A percentile compares a stretch with the other conserved stretches of the same genome.
These are phyloP conservation scores for Oryzias curvinotus DNA, from an alignment of 2,113 vertebrate genomes.

Conservation along the genomic window DNA sequence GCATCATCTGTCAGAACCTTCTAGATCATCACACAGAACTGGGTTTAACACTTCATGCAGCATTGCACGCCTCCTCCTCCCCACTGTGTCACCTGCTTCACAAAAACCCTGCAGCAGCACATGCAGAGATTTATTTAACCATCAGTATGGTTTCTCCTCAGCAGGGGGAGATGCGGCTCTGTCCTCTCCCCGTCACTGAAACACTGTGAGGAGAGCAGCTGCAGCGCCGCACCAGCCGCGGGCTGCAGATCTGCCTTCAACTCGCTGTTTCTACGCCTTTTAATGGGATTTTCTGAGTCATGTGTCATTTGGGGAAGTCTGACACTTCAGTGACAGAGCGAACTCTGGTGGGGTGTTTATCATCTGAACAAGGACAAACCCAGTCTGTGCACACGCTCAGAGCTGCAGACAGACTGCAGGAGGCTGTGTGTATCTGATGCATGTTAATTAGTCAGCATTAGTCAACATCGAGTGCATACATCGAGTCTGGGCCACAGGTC, in stretches of 20 bases:
- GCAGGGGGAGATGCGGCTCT: slow-evolving; percentile 69
- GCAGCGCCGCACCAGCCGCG: slow-evolving; percentile 16
- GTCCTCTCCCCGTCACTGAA: slow-evolving; percentile 16
- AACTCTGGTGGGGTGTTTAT: slow-evolving; percentile 34
- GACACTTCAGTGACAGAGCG: slow-evolving; percentile 39
- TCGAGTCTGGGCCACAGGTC: slow-evolving; percentile 3
- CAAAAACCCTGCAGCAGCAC: neutral
- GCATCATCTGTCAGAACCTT: no score
- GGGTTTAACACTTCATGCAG: no score
- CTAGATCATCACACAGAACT: no score
- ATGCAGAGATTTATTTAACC: slow-evolving; percentile 20
- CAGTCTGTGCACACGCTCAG: neutral
- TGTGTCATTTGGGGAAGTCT: slow-evolving; percentile 38
- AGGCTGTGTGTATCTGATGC: neutral
- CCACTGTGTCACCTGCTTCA: no score
- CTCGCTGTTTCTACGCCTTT: slow-evolving; percentile 47
- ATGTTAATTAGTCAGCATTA: neutral
- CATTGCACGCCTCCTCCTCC: no score
- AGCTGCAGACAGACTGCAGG: neutral
- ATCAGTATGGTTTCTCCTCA: slow-evolving; percentile 55
- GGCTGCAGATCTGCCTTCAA: slow-evolving; percentile 50
- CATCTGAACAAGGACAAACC: slow-evolving; percentile 37
- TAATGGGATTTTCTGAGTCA: slow-evolving; percentile 51
- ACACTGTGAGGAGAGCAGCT: slow-evolving; percentile 21
- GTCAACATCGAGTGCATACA: neutral